Percentiles rank a stretch among this genome's conserved stretches.
These are phyloP conservation scores for Pelodiscus sinensis DNA, from an alignment of 2,113 vertebrate genomes.

Conservation along the genomic window DNA sequence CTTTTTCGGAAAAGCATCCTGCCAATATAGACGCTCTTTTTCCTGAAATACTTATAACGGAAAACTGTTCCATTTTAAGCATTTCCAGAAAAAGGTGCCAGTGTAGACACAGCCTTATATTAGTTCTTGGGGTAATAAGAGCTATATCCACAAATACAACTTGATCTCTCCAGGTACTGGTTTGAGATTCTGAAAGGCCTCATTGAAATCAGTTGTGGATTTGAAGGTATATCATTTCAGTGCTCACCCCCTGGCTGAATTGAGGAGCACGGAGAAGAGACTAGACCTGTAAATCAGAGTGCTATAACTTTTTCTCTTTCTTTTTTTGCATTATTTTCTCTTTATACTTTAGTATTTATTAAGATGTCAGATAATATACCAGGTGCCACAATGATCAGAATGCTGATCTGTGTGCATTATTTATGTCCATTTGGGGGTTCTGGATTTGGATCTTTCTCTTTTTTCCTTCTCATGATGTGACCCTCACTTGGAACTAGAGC, in stretches of 20 bases:
- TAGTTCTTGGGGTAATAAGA: rapidly evolving
- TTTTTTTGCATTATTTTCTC: not conserved
- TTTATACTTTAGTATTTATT: too few species aligned
- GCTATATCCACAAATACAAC: not conserved
- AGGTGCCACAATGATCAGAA: not conserved
- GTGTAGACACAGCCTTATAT: too few species aligned
- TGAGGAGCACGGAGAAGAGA: not conserved
- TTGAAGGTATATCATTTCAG: rapidly evolving
- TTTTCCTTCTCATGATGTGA: not conserved
- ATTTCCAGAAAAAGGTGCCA: too few species aligned
- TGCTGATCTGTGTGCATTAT: not conserved
- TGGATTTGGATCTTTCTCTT: too few species aligned
- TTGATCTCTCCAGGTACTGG: not conserved
- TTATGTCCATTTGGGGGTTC: not conserved
- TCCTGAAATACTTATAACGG: too few species aligned
- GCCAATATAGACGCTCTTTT: too few species aligned
- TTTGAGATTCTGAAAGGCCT: not conserved
- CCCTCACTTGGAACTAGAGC: not conserved
- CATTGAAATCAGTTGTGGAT: not conserved
- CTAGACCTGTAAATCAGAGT: not conserved
- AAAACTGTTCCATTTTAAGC: too few species aligned
- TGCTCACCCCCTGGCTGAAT: not conserved
- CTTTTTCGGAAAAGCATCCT: too few species aligned
- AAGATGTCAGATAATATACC: too few species aligned
- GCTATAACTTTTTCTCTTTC: not conserved